Evolutionary conservation across 1,140 invertebrate species (phyloP).

Genomic region (Cotesia chilonis): DNA sequence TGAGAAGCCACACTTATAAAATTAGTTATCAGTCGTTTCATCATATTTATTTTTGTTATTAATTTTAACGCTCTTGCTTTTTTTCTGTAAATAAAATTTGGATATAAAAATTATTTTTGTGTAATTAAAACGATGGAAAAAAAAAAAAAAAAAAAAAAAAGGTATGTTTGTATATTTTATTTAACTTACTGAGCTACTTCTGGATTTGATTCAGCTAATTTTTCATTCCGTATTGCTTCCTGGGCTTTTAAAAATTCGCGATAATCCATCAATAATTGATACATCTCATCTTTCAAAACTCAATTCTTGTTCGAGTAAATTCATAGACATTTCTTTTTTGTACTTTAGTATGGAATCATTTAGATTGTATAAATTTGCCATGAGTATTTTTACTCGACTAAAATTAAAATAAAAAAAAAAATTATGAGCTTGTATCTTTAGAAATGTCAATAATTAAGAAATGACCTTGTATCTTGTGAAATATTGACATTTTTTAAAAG

Average conservation of each 20-base stretch:
- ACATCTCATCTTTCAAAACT: slow-evolving; percentile 47
- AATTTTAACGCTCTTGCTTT: slow-evolving; percentile 44
- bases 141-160: slow-evolving; percentile 19
- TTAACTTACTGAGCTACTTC: slow-evolving; percentile 44
- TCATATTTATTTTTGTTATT: slow-evolving; percentile 50
- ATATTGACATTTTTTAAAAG: too few species aligned
- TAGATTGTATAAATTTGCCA: slow-evolving; percentile 42
- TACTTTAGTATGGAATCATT: slow-evolving; percentile 43
- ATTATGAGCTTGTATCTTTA: too few species aligned
- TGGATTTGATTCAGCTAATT: slow-evolving; percentile 50
- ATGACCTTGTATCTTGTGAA: too few species aligned
- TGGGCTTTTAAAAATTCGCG: slow-evolving; percentile 48
- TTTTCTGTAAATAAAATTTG: slow-evolving; percentile 41
- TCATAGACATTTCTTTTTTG: slow-evolving; percentile 37
- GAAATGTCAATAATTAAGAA: too few species aligned
- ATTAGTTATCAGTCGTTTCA: slow-evolving; percentile 53
- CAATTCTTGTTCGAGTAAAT: slow-evolving; percentile 36
- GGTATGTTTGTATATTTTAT: slow-evolving; percentile 1
- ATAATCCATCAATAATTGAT: slow-evolving; percentile 41
- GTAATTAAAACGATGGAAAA: slow-evolving; percentile 5
- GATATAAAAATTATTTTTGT: not conserved
- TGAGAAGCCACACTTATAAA: slow-evolving; percentile 44
- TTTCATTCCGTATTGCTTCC: slow-evolving; percentile 40
- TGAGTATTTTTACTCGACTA: slow-evolving; percentile 41
- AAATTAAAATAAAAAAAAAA: slow-evolving; percentile 25